These are phyloP conservation scores for Poeciliopsis occidentalis DNA, from an alignment of 2,113 vertebrate species.

Conservation along the genomic window DNA sequence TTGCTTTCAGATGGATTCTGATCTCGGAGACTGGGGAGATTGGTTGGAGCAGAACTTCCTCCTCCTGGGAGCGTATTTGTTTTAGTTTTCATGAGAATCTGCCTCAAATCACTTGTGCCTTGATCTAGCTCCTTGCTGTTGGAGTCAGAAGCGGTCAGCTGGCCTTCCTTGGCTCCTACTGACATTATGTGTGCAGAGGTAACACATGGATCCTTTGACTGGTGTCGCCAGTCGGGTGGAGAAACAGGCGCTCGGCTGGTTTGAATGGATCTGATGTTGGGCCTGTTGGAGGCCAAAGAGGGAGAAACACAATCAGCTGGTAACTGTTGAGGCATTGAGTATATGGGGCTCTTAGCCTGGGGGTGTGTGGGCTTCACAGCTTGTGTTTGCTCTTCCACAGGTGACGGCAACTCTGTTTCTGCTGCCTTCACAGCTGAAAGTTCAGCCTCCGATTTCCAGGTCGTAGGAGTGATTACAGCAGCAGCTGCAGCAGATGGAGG, in stretches of 20 bases:
- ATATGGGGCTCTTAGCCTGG: constrained; percentile 65
- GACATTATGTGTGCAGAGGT: constrained; percentile 80
- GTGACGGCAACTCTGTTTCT: constrained; percentile 51
- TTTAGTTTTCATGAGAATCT: constrained; percentile 95
- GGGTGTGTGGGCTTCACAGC: constrained; percentile 62
- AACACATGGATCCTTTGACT: constrained; percentile 83
- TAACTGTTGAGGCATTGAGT: constrained; percentile 63
- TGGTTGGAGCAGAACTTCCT: constrained; percentile 69
- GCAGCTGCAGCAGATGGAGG: constrained; percentile 50
- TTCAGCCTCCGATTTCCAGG: constrained; percentile 69
- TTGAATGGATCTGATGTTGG: constrained; percentile 78
- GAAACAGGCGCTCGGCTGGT: constrained; percentile 73
- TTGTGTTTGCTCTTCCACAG: constrained; percentile 68
- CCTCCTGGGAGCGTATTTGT: constrained; percentile 78
- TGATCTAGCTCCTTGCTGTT: constrained; percentile 85
- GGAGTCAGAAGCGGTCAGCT: constrained; percentile 80
- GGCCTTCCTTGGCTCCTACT: constrained; percentile 62
- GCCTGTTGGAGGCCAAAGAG: constrained; percentile 63
- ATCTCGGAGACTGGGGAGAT: constrained; percentile 79
- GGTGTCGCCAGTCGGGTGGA: constrained; percentile 85
- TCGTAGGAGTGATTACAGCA: constrained; percentile 73
- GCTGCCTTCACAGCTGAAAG: constrained; percentile 38
- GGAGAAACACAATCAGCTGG: constrained; percentile 64
- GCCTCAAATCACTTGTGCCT: constrained; percentile 90
- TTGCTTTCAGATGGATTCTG: constrained; percentile 72